phyloP scores from a whole-genome alignment of 37 sponge, comb jelly and placozoan genomes.

The Agelas oroides region DNA sequence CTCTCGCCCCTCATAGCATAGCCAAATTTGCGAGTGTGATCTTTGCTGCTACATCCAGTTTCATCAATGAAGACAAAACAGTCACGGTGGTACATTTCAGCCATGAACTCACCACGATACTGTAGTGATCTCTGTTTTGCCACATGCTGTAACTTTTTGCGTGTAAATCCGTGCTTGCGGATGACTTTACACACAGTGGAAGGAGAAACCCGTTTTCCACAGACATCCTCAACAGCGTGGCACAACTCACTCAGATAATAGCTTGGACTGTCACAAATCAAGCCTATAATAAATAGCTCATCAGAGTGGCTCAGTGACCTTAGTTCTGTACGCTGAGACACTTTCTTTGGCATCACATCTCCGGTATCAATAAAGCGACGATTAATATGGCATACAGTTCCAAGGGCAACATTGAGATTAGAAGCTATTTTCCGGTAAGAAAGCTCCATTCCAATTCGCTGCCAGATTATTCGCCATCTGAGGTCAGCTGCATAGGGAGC shows the following conservation, averaged over 20 bases:
- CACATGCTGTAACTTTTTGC: slow-evolving; percentile 13
- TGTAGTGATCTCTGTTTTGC: slow-evolving; percentile 31
- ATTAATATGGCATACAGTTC: slow-evolving; percentile 1
- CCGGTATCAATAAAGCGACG: slow-evolving; percentile 3
- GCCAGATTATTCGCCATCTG: slow-evolving; percentile 13
- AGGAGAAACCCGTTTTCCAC: slow-evolving; percentile 9
- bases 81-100: slow-evolving; percentile 15
- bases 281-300: slow-evolving; percentile 18
- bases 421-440: slow-evolving; percentile 15
- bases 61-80: slow-evolving; percentile 30
- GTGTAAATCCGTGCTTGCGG: neutral
- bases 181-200: neutral
- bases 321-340: neutral
- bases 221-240: neutral
- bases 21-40: slow-evolving; percentile 28
- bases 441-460: slow-evolving; percentile 13
- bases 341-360: slow-evolving; percentile 5
- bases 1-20: slow-evolving; percentile 37
- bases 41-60: slow-evolving; percentile 29
- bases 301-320: neutral
- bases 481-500: slow-evolving; percentile 16
- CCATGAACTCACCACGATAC: slow-evolving; percentile 19
- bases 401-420: slow-evolving; percentile 22
- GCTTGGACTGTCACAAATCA: slow-evolving; percentile 20
- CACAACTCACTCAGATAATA: slow-evolving; percentile 5